Base-by-base conservation (phyloP, 2,888 invertebrate genomes). In the Molanna angustata region DNA sequence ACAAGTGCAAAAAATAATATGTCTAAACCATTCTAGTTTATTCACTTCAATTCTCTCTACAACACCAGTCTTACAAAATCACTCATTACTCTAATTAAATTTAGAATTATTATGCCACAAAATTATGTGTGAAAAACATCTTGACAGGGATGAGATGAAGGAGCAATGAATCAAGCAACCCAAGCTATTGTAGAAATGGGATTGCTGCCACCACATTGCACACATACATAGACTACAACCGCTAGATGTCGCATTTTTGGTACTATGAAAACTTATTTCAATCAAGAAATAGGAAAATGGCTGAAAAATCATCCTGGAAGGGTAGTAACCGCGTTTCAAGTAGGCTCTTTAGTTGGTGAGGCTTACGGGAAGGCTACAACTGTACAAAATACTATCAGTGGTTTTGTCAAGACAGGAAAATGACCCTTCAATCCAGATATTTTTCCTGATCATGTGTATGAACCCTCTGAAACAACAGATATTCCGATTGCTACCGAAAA, bases 161-260 rank as follows among this genome's bases (percentile, higher is more conserved):
- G 6, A 6, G 6, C 27, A 7, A 27, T 27, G 49, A 47, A 52
- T 41, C 45, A 42, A 46, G 39, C 39, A 35, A 32, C 18, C 13
- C 22, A 45, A 21, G 57, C 59, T 20, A 53, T 56, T 9, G 47
- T 54, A 21, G 27, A 52, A 52, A 60, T 56, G 54, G 57, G 59
- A 21, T 57, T 57, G 57, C 35, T 35, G 14, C 6, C 63, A 18
- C 63, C 61, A 14, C 65, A 65, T 50, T 62, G 61, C 44, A 61
- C 63, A n/a, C n/a, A n/a, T n/a, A 1, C 64, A 63, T 48, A 18
- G 55, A 16, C 13, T 66, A 19, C 64, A 64, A 40, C 62, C 63
- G 3, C 51, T 61, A 17, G 60, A 61, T 54, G 61, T 64, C 13
- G 46, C 52, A 31, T 63, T 64, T 44, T 63, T 62, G 53, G 53